Evolutionary conservation across 2,888 invertebrate species (phyloP).

Genomic region (Mimumesa dahlbomi): DNA sequence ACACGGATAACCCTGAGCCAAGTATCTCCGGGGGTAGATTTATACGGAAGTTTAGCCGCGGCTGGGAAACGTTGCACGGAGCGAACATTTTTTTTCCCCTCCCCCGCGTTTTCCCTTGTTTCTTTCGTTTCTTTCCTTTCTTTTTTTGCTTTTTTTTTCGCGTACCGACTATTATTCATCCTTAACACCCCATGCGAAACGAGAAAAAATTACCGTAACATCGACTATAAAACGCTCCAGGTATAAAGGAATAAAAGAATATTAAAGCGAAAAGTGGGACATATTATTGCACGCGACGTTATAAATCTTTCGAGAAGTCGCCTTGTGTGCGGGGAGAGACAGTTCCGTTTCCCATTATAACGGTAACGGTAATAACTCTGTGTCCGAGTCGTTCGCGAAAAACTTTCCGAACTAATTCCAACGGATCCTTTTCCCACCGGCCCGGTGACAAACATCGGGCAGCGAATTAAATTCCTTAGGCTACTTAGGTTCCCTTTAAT

Average conservation of each 20-base stretch:
- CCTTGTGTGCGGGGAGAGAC: no score
- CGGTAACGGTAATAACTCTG: no score
- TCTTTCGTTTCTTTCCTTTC: no score
- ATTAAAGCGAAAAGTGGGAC: no score
- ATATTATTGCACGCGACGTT: no score
- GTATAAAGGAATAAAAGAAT: no score
- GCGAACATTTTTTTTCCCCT: conserved; percentile 22
- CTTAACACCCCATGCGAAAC: conserved; percentile 3
- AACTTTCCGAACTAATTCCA: neutral
- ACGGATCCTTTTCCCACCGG: conserved; percentile 1
- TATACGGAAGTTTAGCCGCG: neutral
- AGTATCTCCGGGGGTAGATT: conserved; percentile 9
- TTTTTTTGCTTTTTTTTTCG: no score
- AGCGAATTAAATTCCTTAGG: conserved; percentile 31
- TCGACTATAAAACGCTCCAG: no score
- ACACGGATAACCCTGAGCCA: neutral
- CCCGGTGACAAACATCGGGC: conserved; percentile 20
- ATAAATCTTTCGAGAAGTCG: no score
- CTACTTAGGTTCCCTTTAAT: conserved; percentile 6
- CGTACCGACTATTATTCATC: conserved; percentile 28
- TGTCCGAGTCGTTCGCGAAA: neutral
- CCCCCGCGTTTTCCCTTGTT: no score
- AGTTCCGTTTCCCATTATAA: no score
- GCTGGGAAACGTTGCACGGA: conserved; percentile 14
- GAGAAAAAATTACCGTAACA: neutral